Base-by-base conservation (phyloP, 2,888 invertebrate genomes). In the Darwinula stevensoni region DNA sequence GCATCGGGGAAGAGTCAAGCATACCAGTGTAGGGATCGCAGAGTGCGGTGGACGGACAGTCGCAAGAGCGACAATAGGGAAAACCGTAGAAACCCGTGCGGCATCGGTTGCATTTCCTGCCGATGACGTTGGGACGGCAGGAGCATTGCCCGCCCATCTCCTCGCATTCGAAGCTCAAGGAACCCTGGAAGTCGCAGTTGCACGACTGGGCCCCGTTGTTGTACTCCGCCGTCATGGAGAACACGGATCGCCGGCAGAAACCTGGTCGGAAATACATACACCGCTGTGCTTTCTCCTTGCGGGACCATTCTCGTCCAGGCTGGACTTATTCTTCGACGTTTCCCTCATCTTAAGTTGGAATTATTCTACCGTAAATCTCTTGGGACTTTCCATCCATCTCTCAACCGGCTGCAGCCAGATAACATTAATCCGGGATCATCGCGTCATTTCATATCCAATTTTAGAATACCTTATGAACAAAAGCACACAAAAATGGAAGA, bases 61-160 rank as follows among this genome's bases (percentile, higher is more conserved):
- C 64, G 45, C 84, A 86, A 0, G 69, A 67, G 44, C 65, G 65
- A 51, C 97, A 99, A 44, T 84, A 66, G 0, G 97, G 97, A 51
- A 88, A 99, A 1, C 86, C 88, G 46, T 69, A 97, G 52, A 65
- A 88, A 0, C 88, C 91, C 0, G 84, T 78, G 37, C 67, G 62
- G 49, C 82, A 82, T 3, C 65, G 61, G 32, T 67, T 67, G 44
- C 66, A 82, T 1, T 63, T 66, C 17, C 91, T 60, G 2, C 94
- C 94, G 39, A 97, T 86, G 2, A 99, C 74, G 49, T 94, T 73
- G 0, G 70, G 63, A 44, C 70, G 70, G 51, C 97, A 97, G 3
- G 67, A 65, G 49, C 97, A 97, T 50, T 94, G 88, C 0, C 97
- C 97, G 1, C 97, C 97, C 48, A 86, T 91, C 26, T 68, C 63